A percentile compares a stretch with the other conserved stretches of the same genome.
Evolutionary conservation across 2,888 invertebrate species (phyloP).

Genomic region (Nephrotoma flavescens): DNA sequence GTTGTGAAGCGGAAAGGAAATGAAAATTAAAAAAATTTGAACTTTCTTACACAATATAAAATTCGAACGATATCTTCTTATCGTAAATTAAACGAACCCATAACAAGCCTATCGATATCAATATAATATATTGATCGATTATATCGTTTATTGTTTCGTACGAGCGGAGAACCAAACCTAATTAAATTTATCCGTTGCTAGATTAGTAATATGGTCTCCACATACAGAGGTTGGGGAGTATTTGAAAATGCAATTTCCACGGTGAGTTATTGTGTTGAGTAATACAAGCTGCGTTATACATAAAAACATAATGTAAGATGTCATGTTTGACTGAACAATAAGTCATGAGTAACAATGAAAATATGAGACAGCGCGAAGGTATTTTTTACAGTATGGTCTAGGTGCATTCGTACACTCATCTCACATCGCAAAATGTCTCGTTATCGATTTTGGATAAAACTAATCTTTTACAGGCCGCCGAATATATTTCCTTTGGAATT

Average conservation of each 20-base stretch:
- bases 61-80: neutral
- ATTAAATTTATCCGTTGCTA: neutral
- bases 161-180: neutral
- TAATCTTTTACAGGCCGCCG: neutral
- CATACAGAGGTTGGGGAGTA: neutral
- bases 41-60: neutral
- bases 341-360: neutral
- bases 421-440: neutral
- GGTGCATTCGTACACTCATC: neutral
- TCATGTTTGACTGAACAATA: neutral
- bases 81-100: neutral
- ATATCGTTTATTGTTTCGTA: neutral
- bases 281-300: neutral
- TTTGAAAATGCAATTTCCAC: neutral
- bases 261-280: neutral
- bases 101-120: neutral
- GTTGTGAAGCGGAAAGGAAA: neutral
- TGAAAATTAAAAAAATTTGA: neutral
- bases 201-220: neutral
- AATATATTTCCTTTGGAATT: neutral
- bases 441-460: neutral
- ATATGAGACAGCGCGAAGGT: neutral
- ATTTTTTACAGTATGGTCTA: neutral
- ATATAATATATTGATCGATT: neutral
- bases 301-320: neutral